Base-by-base conservation (phyloP, 2,113 vertebrate species). In the Gadus chalcogrammus region DNA sequence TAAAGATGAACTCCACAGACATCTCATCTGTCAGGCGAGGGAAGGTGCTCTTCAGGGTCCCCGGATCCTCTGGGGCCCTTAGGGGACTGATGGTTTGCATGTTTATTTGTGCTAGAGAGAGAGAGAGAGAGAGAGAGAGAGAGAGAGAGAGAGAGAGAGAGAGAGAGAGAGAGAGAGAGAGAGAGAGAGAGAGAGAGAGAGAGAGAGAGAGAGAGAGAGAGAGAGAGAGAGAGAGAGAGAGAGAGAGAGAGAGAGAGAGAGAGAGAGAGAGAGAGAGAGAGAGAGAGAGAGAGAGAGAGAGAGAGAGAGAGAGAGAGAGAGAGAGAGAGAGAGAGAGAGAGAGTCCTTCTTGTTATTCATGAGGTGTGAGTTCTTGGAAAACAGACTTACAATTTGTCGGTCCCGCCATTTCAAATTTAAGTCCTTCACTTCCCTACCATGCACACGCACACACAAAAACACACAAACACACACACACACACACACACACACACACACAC, bases 311-410 rank as follows among this genome's bases (percentile, higher is more conserved):
- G 4, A 56, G 55, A 53, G 2, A 7, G 52, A 7, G 11, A 53
- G 52, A 53, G 11, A 53, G 52, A 53, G 11, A 53, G 52, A 55
- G 12, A 55, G 52, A 55, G 1, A 3, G 52, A 55, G 12, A 58
- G 55, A 58, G 55, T 58, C 55, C 55, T 58, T 17, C 1, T 31
- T 72, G 3, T 31, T 72, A 67, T 67, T 65, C 42, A 64, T 63
- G 72, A 64, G 64, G 68, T 18, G 65, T 59, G 70, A 71, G 67
- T 42, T 13, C 13, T 65, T 69, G 63, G 35, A 80, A 83, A 81
- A 83, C 67, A 70, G 65, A 65, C 58, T 62, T 73, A 55, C 15
- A 59, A 76, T 79, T 77, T 81, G 69, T 67, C 72, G 42, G 71
- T 77, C 68, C 77, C 58, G 65, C 62, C 65, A 53, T 76, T 84